phyloP scores from a whole-genome alignment of 1,140 invertebrate species.

The Apis dorsata region DNA sequence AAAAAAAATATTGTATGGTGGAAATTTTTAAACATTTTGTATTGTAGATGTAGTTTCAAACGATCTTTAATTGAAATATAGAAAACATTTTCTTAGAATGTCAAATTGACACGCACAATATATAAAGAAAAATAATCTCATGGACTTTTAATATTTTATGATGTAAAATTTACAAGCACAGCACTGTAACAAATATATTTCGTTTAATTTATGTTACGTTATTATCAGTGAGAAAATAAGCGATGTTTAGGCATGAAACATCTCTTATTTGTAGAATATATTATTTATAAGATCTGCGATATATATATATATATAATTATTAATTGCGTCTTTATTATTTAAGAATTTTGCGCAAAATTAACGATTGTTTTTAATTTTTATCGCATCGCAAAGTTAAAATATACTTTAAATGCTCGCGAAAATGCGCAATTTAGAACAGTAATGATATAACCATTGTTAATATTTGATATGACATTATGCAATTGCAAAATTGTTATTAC shows the following conservation, averaged over 20 bases:
- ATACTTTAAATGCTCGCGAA: not conserved
- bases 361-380: not conserved
- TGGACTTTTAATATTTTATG: constrained; percentile 8
- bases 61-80: not conserved
- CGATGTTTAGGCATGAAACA: constrained; percentile 26
- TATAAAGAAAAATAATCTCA: constrained; percentile 7
- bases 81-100: not conserved
- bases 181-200: not conserved
- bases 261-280: constrained; percentile 27
- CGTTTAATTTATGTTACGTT: constrained; percentile 33
- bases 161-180: not conserved
- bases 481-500: not conserved
- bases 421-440: constrained; percentile 13
- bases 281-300: constrained; percentile 34
- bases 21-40: constrained; percentile 39
- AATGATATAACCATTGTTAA: constrained; percentile 2
- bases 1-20: not conserved
- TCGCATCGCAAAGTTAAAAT: not conserved
- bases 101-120: constrained; percentile 34
- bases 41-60: not conserved
- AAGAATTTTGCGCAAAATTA: constrained; percentile 21
- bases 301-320: constrained; percentile 1
- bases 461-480: not conserved
- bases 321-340: constrained; percentile 37
- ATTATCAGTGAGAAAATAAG: constrained; percentile 37